Conservation (phyloP, 2,113 vertebrate genomes). For the Bubalus kerabau region DNA sequence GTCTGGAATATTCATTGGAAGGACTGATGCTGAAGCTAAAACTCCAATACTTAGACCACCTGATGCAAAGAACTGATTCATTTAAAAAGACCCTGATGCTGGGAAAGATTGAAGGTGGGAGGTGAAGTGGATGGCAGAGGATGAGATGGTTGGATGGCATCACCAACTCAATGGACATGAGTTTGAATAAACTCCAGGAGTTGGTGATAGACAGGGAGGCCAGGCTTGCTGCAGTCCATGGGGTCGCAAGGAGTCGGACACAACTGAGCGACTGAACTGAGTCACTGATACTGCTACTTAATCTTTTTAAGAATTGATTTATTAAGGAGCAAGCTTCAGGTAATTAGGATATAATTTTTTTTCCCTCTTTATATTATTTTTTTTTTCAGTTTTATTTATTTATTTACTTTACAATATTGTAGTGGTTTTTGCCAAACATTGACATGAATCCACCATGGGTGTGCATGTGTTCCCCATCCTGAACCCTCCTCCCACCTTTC, state of each 20-base stretch:
- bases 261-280: background rate
- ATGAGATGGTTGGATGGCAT: background rate
- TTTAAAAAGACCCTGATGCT: background rate
- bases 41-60: background rate
- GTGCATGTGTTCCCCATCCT: too few species aligned
- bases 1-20: background rate
- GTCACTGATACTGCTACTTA: background rate
- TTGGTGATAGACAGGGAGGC: background rate
- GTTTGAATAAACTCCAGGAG: background rate
- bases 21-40: background rate
- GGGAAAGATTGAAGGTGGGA: background rate
- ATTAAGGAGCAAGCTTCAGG: background rate
- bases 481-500: too few species aligned
- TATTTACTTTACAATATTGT: too few species aligned
- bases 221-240: background rate
- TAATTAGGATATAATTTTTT: background rate
- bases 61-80: background rate
- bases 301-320: background rate
- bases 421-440: too few species aligned
- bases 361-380: too few species aligned
- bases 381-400: too few species aligned
- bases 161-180: background rate
- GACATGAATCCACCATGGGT: too few species aligned
- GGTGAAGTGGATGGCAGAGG: background rate
- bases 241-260: background rate